Evolutionary conservation across 2,888 invertebrate species (phyloP), one percentile per base, ranked within the genome.

Genomic region (Euplexia lucipara): DNA sequence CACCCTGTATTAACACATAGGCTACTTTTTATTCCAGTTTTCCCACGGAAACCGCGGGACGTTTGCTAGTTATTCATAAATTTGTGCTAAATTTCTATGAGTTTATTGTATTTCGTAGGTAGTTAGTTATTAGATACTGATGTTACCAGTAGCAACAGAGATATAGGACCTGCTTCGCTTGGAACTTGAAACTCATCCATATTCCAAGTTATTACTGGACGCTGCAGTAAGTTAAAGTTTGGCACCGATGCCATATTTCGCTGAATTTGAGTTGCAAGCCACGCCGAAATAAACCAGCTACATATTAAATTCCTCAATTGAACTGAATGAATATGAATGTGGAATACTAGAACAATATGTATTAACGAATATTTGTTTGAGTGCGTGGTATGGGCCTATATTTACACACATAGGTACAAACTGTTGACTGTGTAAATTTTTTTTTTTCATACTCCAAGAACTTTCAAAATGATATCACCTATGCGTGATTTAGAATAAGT

Each of bases 301-400:
- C 37, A 35, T 10, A 37, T 20, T 69, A 35, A 48, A 62, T 22
- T 12, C 20, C 30, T 39, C 30, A 37, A 64, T 10, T 20, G 61
- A 22, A 9, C 20, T 12, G 12, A 61, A 62, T 70, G 2, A 41
- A 70, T 70, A 62, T 66, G 41, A 62, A 70, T 60, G 14, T 22
- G 8, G 16, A 32, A 20, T 41, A 16, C 16, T 47, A 35, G 20
- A 47, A 18, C 16, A 30, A 41, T 20, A 45, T 20, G 12, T 39
- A 47, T 45, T 18, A 26, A 47, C 45, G 44, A 5, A 32, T 0
- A 9, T 22, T 65, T 14, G 12, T 14, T n/a, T 3, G 20, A 20
- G 26, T 35, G 39, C 18, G 18, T 18, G 18, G 16, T 32, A 9
- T 22, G 16, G 10, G 6, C 7, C 7, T 14, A 61, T 14, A 53